These are phyloP conservation scores for Eidolon dupreanum DNA, from an alignment of 2,797 vertebrate species.

Conservation along the genomic window DNA sequence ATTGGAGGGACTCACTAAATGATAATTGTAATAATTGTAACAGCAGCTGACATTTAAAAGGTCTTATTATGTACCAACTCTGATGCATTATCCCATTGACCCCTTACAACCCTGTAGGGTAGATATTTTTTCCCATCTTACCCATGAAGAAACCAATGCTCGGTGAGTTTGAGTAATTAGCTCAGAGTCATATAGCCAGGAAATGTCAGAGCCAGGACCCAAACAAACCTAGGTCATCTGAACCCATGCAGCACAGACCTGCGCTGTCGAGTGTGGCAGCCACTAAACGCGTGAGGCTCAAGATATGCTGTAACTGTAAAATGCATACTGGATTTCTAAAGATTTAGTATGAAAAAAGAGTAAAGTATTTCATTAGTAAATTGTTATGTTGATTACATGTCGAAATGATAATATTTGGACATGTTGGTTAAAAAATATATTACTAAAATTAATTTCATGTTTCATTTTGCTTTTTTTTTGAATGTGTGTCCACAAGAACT, in stretches of 20 bases:
- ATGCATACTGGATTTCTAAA: background rate
- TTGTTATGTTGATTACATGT: background rate
- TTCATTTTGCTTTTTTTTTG: background rate
- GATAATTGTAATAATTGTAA: background rate
- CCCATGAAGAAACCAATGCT: background rate
- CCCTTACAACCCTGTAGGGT: background rate
- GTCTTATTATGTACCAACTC: background rate
- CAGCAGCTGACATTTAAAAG: background rate
- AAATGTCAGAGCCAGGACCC: background rate
- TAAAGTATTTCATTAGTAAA: background rate
- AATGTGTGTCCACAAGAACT: background rate
- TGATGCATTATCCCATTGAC: background rate
- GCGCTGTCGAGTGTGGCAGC: background rate
- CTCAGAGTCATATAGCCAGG: background rate
- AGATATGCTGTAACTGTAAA: background rate
- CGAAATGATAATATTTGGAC: conserved; percentile 5
- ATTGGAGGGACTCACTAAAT: background rate
- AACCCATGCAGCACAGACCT: background rate
- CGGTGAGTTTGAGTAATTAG: background rate
- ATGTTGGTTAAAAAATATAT: background rate
- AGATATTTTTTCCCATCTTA: background rate
- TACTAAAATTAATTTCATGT: background rate
- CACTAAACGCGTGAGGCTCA: background rate
- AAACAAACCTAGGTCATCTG: background rate
- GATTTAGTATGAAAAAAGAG: background rate